Evolutionary conservation across 2,113 vertebrate species (phyloP).

Genomic region (Laticauda colubrina): DNA sequence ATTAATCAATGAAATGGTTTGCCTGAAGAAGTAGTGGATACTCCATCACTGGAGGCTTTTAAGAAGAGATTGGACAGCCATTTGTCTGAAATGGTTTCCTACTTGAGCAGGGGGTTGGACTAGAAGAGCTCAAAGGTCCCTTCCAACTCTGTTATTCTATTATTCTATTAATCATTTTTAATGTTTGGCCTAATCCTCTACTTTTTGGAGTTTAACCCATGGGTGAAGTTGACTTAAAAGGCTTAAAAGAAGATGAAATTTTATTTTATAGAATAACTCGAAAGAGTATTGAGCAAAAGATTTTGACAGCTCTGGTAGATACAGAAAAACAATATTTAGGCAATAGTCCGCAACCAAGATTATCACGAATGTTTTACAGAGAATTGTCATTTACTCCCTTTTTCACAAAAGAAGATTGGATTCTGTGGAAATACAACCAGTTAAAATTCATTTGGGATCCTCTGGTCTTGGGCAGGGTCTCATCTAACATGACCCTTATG

Average conservation of each 20-base stretch:
- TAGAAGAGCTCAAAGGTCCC: not conserved
- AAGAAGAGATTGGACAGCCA: not conserved
- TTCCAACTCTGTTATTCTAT: not conserved
- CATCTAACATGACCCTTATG: not conserved
- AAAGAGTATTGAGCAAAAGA: not conserved
- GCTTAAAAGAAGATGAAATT: not conserved
- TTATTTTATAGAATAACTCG: too few species aligned
- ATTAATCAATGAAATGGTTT: not conserved
- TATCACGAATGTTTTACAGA: not conserved
- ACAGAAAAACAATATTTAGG: not conserved
- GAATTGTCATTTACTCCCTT: not conserved
- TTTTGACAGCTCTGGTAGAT: not conserved
- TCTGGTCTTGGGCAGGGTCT: not conserved
- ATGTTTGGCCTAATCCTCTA: not conserved
- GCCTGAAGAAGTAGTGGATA: not conserved
- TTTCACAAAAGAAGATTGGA: not conserved
- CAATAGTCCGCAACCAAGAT: not conserved
- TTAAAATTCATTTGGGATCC: not conserved
- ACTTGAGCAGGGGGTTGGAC: not conserved
- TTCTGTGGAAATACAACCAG: not conserved
- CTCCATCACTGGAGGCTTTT: not conserved
- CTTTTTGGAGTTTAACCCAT: not conserved
- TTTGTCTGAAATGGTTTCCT: not conserved
- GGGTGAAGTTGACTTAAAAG: not conserved
- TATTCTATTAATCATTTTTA: not conserved